Conservation (phyloP, 2,888 invertebrate species). For the Busseola fusca region DNA sequence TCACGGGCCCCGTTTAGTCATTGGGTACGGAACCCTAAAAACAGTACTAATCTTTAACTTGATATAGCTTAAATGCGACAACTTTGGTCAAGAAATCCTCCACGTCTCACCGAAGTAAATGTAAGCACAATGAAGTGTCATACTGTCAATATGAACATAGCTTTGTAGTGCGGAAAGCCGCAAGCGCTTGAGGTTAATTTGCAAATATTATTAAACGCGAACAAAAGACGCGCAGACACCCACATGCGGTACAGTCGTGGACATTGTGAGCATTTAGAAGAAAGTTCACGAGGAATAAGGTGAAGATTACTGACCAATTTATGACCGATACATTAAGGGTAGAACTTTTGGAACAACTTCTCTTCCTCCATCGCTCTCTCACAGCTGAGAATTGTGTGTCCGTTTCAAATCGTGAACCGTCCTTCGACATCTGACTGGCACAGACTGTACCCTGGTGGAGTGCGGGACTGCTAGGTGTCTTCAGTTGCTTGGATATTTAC, state of each 20-base stretch:
- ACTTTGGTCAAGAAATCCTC: conserved; percentile 8
- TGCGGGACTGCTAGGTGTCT: too few species aligned
- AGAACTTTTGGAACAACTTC: too few species aligned
- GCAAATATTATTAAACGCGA: conserved; percentile 78
- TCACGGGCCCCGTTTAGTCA: too few species aligned
- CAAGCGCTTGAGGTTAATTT: conserved; percentile 69
- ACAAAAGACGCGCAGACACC: conserved; percentile 71
- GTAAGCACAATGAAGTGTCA: conserved; percentile 27
- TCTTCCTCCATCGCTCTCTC: too few species aligned
- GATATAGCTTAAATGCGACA: neutral
- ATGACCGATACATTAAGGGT: neutral
- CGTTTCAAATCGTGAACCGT: too few species aligned
- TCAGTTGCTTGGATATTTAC: too few species aligned
- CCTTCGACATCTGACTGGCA: too few species aligned
- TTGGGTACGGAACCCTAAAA: too few species aligned
- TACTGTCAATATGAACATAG: conserved; percentile 40
- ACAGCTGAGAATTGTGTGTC: too few species aligned
- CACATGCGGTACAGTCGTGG: conserved; percentile 51
- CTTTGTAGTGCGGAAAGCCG: conserved; percentile 53
- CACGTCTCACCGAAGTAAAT: conserved; percentile 3
- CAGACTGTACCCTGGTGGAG: too few species aligned
- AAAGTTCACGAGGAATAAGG: conserved; percentile 26
- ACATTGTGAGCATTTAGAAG: conserved; percentile 24
- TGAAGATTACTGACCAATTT: neutral
- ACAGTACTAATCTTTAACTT: neutral